These are phyloP conservation scores for Scaptomyza caliginosa DNA, from an alignment of 2,888 invertebrate species.

Conservation along the genomic window DNA sequence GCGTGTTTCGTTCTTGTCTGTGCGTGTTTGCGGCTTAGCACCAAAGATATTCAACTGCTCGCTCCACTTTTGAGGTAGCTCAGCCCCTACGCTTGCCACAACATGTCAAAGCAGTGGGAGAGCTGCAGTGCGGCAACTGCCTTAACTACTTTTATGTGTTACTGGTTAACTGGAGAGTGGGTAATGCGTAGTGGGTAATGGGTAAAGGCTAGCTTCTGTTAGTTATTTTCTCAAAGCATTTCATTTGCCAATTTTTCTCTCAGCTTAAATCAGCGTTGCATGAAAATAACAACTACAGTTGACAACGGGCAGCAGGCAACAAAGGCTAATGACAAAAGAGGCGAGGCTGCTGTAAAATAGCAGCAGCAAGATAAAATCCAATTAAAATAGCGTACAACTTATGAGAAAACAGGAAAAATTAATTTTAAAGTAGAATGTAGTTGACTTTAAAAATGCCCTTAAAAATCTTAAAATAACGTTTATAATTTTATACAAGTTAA, in stretches of 20 bases:
- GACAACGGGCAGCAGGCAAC: constrained; percentile 6
- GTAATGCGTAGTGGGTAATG: constrained; percentile 2
- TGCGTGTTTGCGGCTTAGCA: constrained; percentile 68
- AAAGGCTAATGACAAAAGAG: constrained; percentile 32
- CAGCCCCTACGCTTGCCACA: constrained; percentile 39
- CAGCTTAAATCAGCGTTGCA: constrained; percentile 70
- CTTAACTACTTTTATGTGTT: constrained; percentile 29
- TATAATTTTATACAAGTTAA: too few species aligned
- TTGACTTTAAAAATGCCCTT: constrained; percentile 56
- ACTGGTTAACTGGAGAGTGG: constrained; percentile 5
- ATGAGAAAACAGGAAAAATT: constrained; percentile 22
- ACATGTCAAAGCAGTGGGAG: constrained; percentile 54
- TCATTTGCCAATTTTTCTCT: constrained; percentile 72
- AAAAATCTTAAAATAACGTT: background rate
- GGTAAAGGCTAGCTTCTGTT: constrained; percentile 24
- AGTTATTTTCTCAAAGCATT: constrained; percentile 73
- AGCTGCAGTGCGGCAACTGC: constrained; percentile 26
- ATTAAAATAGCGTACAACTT: constrained; percentile 70
- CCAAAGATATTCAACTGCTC: constrained; percentile 35
- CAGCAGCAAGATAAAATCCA: constrained; percentile 73
- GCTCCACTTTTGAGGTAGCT: constrained; percentile 16
- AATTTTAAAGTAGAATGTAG: background rate
- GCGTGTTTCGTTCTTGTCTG: constrained; percentile 15
- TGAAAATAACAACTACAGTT: constrained; percentile 51
- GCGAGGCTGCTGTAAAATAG: constrained; percentile 52